phyloP scores from a whole-genome alignment of 35 echinoderm and acorn worm species.

The Holothuria glaberrima region DNA sequence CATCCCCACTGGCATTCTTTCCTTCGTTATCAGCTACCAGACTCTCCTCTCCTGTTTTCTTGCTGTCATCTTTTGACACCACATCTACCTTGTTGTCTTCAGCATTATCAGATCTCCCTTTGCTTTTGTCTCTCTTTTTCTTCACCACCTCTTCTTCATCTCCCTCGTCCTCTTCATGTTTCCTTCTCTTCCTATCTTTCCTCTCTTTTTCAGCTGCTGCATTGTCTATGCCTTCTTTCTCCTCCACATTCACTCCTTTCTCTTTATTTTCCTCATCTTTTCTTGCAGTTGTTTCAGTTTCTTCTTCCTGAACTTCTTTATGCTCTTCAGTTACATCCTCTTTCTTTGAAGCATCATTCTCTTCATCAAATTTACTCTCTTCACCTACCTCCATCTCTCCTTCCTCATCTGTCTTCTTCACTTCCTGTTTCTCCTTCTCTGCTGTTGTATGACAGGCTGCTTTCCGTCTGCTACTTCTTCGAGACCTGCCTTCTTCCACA shows the following conservation, averaged over 20 bases:
- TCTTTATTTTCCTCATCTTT: slow-evolving; percentile 1
- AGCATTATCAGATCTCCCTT: not conserved
- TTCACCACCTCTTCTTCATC: not conserved
- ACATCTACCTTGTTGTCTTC: not conserved
- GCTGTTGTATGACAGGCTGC: slow-evolving; percentile 8
- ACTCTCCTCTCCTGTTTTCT: not conserved
- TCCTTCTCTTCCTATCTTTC: slow-evolving; percentile 6
- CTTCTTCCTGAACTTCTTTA: not conserved
- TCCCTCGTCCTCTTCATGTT: not conserved
- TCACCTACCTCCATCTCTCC: not conserved
- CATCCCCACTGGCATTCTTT: not conserved
- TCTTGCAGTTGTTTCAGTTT: not conserved
- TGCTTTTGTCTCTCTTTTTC: not conserved
- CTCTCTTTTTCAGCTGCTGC: slow-evolving; percentile 8
- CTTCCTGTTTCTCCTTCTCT: not conserved
- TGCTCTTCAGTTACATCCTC: not conserved
- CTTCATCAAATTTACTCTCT: not conserved
- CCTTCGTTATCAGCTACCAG: not conserved
- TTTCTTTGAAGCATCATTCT: not conserved
- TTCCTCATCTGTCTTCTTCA: not conserved
- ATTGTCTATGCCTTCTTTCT: not conserved
- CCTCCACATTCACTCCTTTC: not conserved
- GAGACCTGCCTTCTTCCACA: not conserved
- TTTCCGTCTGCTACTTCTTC: not conserved
- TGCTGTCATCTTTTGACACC: not conserved